Evolutionary conservation across 2,888 invertebrate species (phyloP), one percentile per base, ranked within the genome.

Genomic region (Lithosia quadra): DNA sequence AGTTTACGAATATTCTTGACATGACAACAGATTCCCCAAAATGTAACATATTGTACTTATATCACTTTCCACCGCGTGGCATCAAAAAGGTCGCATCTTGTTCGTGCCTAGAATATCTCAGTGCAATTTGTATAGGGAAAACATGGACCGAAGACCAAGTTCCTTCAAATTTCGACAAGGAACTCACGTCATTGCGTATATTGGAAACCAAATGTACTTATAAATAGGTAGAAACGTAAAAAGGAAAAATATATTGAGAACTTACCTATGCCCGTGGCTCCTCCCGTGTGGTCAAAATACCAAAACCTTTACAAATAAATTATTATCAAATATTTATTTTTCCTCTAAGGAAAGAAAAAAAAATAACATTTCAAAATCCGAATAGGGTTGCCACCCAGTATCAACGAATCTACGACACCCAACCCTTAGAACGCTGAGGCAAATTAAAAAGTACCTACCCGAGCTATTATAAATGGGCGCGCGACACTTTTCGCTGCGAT

Each of bases 361-460:
- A 36, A 21, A 49, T n/a, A 56, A 56, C 56, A 24, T 24, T 56
- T 24, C 56, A 58, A 62, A 76, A 71, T 55, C 64, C 69, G 58
- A 80, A 72, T 70, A 68, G 67, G 57, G 67, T 68, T 76, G 74
- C 71, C 72, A 68, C 22, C 33, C 64, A 57, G 63, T 74, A 79
- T 80, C 83, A 77, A 74, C 63, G 77, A 80, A 84, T 84, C 76
- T 84, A 83, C 79, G 73, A 63, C 61, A 57, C 72, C 72, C 77
- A 90, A 89, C 91, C 91, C 91, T 91, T 86, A 79, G 77, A 78
- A 77, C 71, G 81, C 75, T 67, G 65, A 63, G 78, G 80, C 84
- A 90, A 91, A 91, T 91, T 91, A 91, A 91, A 90, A 90, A 88
- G 78, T 80, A 81, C 85, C 85, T 80, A 81, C 85, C 85, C 81